Evolutionary conservation across 2,113 vertebrate genomes (phyloP).

Genomic region (Sialia sialis): DNA sequence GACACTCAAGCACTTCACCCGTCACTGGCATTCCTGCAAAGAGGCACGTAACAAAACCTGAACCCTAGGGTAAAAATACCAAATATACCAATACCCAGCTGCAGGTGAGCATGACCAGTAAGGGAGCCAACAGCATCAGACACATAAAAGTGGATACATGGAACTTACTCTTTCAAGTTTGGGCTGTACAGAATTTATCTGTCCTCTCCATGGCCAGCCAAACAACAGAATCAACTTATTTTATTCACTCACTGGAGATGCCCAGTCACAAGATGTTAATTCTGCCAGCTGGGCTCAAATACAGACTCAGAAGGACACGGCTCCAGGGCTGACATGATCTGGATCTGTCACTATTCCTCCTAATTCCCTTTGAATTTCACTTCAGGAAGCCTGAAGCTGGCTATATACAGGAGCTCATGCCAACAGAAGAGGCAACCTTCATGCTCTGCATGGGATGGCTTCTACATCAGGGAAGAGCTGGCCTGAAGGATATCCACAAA

Average conservation of each 20-base stretch:
- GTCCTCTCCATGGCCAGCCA: not conserved
- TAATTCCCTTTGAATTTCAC: not conserved
- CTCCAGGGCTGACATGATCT: not conserved
- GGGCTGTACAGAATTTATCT: not conserved
- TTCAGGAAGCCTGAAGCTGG: not conserved
- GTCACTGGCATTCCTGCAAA: not conserved
- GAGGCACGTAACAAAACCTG: not conserved
- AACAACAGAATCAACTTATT: not conserved
- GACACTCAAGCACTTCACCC: not conserved
- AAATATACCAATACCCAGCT: not conserved
- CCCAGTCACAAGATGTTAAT: not conserved
- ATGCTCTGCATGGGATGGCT: not conserved
- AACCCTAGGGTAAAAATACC: not conserved
- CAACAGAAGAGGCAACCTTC: not conserved
- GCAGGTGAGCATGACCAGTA: not conserved
- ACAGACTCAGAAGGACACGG: not conserved
- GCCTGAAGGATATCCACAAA: not conserved
- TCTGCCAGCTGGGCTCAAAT: not conserved
- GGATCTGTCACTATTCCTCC: not conserved
- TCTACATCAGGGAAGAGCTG: not conserved
- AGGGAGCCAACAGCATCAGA: not conserved
- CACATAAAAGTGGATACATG: fast-evolving
- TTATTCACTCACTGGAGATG: not conserved
- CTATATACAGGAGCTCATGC: not conserved
- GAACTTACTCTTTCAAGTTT: not conserved